Percentiles rank a stretch among this genome's conserved stretches.
Evolutionary conservation across 2,888 invertebrate genomes (phyloP).

Genomic region (Helobdella robusta): DNA sequence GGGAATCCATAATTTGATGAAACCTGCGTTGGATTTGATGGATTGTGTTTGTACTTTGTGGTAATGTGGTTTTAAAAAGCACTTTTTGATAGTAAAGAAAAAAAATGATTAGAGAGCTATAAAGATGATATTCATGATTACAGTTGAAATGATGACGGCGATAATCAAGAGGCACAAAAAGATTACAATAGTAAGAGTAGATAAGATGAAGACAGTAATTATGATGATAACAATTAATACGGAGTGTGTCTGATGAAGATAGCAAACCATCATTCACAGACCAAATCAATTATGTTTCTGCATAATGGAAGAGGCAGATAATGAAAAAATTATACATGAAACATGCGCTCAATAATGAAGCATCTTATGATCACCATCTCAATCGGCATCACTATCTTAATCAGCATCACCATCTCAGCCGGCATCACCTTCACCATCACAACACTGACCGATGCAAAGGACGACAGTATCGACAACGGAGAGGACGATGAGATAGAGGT

Average conservation of each 20-base stretch:
- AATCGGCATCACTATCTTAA: not conserved
- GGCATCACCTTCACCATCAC: not conserved
- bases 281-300: too few relatives aligned
- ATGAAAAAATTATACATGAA: too few relatives aligned
- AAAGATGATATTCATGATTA: too few relatives aligned
- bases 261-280: not conserved
- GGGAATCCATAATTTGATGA: conserved; percentile 23
- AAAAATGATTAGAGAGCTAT: too few relatives aligned
- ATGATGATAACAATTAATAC: too few relatives aligned
- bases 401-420: not conserved
- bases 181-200: too few relatives aligned
- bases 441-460: conserved; percentile 10
- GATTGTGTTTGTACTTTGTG: not conserved
- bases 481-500: conserved; percentile 27
- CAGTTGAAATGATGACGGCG: too few relatives aligned
- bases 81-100: not conserved
- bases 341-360: not conserved
- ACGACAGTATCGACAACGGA: conserved; percentile 27
- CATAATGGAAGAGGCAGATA: too few relatives aligned
- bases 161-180: too few relatives aligned
- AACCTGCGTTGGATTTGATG: not conserved
- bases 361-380: not conserved
- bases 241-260: too few relatives aligned
- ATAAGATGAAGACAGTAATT: too few relatives aligned
- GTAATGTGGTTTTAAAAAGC: not conserved